Conservation (phyloP, 2,797 vertebrate genomes). For the Odontamblyopus lacepedii region DNA sequence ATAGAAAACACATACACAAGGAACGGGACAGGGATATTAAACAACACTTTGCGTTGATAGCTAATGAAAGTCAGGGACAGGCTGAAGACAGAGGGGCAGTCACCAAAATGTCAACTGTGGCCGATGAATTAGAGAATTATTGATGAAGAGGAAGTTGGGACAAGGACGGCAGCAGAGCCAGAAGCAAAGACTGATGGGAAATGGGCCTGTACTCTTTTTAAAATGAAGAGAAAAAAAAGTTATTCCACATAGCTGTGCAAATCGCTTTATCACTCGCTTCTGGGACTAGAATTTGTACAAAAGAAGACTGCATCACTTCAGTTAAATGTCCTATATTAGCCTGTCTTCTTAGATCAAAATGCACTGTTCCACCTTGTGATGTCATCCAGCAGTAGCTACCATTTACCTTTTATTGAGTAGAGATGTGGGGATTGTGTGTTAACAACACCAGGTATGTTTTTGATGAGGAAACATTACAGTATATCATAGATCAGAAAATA, state of each 20-base stretch:
- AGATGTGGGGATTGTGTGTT: no score
- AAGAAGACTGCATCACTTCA: no score
- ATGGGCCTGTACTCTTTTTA: constrained; percentile 5
- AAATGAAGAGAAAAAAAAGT: constrained; percentile 15
- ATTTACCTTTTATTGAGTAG: no score
- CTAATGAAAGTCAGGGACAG: constrained; percentile 33
- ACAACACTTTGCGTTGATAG: constrained; percentile 37
- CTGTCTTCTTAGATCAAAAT: no score
- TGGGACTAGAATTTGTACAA: constrained; percentile 30
- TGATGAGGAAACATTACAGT: no score
- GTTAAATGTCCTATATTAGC: no score
- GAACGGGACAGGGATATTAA: constrained; percentile 21
- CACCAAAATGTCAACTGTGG: constrained; percentile 29
- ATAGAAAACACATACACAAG: constrained; percentile 20
- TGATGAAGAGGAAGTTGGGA: constrained; percentile 27
- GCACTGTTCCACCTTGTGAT: no score
- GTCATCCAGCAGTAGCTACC: no score
- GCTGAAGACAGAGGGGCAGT: not conserved
- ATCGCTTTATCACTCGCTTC: constrained; percentile 39
- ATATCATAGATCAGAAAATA: no score
- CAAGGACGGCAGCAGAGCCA: constrained; percentile 34
- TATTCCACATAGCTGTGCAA: constrained; percentile 40
- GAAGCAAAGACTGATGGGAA: constrained; percentile 36
- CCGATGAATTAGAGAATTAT: constrained; percentile 30
- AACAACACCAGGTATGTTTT: no score